Evolutionary conservation across 2,113 vertebrate species (phyloP).

Genomic region (Beaufortia kweichowensis): DNA sequence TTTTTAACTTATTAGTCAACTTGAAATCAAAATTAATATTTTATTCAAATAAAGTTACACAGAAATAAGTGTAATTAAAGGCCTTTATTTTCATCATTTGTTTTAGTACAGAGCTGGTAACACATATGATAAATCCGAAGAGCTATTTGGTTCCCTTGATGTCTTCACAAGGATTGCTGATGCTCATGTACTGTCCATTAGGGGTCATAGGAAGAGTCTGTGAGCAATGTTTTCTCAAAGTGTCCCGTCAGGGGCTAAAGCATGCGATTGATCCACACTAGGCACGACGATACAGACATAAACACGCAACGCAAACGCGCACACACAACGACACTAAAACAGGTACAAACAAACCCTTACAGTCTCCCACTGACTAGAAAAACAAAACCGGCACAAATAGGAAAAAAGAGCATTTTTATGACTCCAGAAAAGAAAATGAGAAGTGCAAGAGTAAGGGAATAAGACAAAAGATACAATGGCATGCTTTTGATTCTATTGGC

Average conservation of each 20-base stretch:
- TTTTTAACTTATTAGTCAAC: too few relatives aligned
- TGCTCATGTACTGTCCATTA: constrained; percentile 73
- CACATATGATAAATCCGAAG: constrained; percentile 80
- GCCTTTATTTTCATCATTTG: constrained; percentile 78
- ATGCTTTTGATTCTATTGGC: background rate
- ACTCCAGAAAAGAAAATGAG: constrained; percentile 23
- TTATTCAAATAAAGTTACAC: too few relatives aligned
- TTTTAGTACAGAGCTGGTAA: constrained; percentile 80
- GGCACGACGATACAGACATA: constrained; percentile 78
- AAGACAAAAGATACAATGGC: background rate
- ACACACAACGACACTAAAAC: constrained; percentile 74
- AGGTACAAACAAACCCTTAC: constrained; percentile 71
- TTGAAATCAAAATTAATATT: too few relatives aligned
- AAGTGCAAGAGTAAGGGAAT: constrained; percentile 22
- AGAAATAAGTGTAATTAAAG: constrained; percentile 72
- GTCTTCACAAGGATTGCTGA: constrained; percentile 75
- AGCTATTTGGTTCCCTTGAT: constrained; percentile 81
- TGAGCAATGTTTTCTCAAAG: constrained; percentile 73
- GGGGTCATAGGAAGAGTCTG: constrained; percentile 69
- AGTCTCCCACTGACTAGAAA: constrained; percentile 60
- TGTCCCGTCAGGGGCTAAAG: constrained; percentile 80
- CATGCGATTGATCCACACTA: constrained; percentile 82
- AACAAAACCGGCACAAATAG: constrained; percentile 62
- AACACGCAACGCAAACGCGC: constrained; percentile 64
- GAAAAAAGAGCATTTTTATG: constrained; percentile 26